Base-by-base conservation (phyloP, 92 coral and sea anemone species). In the Montipora capitata region DNA sequence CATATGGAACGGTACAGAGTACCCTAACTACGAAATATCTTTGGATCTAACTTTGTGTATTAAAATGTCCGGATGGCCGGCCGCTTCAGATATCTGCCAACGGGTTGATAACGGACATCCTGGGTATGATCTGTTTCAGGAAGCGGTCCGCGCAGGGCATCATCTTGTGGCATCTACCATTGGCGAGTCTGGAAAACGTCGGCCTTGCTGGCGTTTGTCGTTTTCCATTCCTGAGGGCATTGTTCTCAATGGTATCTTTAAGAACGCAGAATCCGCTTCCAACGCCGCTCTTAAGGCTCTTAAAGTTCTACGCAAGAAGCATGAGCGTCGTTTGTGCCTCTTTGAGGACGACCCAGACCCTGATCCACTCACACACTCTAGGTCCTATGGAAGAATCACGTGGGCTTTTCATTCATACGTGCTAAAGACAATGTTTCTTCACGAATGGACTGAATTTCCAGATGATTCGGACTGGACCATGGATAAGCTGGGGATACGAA, bases 91-190 rank as follows among this genome's bases (percentile, higher is more conserved):
- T 59, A 79, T 85, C 17, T 43, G 10, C 4, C 4, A 18, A 42
- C 82, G 87, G 16, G 69, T 84, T 10, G 61, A 35, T 4, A 40
- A 79, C 44, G 56, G 70, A 3, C 94, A 90, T 72, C 94, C 94
- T 2, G 94, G 91, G 11, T 67, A 79, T 79, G 40, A 65, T 20
- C 49, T 38, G 69, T 44, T 90, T 43, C 54, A 4, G 10, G 18
- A 85, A 43, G 94, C 75, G 5, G 38, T 52, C 6, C 14, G 68
- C 0, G 77, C 35, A 3, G 94, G 94, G 2, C 52, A 63, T 15
- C 94, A 90, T 65, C 90, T 90, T 2, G 94, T 90, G 10, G 94
- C 94, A 18, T 90, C 94, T 5, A 77, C 90, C 12, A 90, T 90
- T 85, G 90, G 93, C 15, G 91, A 90, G 45, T 79, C 94, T 2